These are phyloP conservation scores for Anhinga rufa DNA, from an alignment of 2,113 vertebrate species.

Conservation along the genomic window DNA sequence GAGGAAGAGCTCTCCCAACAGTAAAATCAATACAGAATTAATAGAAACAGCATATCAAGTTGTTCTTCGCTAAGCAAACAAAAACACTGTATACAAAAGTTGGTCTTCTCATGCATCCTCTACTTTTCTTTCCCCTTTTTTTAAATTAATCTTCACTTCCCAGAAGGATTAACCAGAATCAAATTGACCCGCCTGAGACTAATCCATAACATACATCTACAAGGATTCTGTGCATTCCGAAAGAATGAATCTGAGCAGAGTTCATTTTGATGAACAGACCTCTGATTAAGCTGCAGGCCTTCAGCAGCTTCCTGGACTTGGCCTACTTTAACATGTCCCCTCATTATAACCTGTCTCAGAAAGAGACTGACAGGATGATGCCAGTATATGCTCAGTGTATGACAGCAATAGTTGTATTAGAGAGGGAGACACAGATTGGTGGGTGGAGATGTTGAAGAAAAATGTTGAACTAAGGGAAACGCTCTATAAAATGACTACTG, in stretches of 20 bases:
- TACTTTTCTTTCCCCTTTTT: neutral
- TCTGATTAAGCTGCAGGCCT: neutral
- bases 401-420: neutral
- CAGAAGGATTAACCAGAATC: neutral
- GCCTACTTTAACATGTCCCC: neutral
- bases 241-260: neutral
- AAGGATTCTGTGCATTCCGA: neutral
- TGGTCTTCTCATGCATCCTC: neutral
- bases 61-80: neutral
- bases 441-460: neutral
- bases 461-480: neutral
- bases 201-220: neutral
- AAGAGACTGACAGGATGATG: neutral
- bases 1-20: neutral
- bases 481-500: neutral
- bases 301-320: neutral
- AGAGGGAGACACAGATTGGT: neutral
- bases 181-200: neutral
- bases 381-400: neutral
- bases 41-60: neutral
- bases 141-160: neutral
- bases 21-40: neutral
- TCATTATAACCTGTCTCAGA: neutral
- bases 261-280: neutral
- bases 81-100: neutral